Conservation (phyloP, 2,888 invertebrate species). For the Drosophila paracracens region DNA sequence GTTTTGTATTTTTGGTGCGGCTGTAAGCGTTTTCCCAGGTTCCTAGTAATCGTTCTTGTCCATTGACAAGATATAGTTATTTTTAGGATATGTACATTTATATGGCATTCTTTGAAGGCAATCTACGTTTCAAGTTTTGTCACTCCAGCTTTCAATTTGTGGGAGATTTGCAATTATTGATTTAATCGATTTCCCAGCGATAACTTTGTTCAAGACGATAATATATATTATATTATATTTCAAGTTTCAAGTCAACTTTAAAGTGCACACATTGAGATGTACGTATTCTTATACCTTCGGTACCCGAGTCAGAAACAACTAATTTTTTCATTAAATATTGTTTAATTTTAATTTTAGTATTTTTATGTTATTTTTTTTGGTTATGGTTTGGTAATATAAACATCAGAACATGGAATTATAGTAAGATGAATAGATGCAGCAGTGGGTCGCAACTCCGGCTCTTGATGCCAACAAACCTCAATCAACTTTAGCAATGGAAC, state of each 20-base stretch:
- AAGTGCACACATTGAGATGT: background rate
- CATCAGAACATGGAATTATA: background rate
- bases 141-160: too few relatives aligned
- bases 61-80: background rate
- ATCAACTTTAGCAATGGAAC: slow-evolving; percentile 1
- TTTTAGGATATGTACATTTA: background rate
- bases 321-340: background rate
- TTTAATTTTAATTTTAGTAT: background rate
- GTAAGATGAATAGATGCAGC: background rate
- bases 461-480: background rate
- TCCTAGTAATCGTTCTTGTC: too few relatives aligned
- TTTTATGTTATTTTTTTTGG: background rate
- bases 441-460: background rate
- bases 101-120: background rate
- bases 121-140: background rate
- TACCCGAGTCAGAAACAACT: too few relatives aligned
- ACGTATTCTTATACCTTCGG: background rate
- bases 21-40: too few relatives aligned
- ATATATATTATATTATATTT: background rate
- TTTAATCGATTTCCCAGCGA: background rate
- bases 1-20: background rate
- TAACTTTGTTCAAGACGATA: too few relatives aligned
- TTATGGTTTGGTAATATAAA: background rate
- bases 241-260: background rate
- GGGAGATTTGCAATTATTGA: background rate